Evolutionary conservation across 1,140 invertebrate genomes (phyloP), one percentile per base, ranked within the genome.

Genomic region (Ylistrum balloti): DNA sequence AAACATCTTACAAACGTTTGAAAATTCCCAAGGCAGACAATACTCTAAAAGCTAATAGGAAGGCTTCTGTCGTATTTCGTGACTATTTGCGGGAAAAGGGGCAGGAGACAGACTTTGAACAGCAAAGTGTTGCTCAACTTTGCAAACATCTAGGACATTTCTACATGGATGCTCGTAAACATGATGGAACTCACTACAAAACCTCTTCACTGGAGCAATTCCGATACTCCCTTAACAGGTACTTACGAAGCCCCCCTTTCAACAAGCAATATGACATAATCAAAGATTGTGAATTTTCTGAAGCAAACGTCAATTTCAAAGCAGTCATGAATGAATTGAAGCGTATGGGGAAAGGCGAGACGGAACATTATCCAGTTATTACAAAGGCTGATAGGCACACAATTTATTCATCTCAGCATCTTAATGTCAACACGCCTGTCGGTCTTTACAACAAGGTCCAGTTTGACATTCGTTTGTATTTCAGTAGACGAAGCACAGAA

Each of bases 391-490:
- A 91, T 28, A 86, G 56, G 13, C 17, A 34, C 0, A 87, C n/a
- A 35, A n/a, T 91, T 2, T 89, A 87, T 34, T 85, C 34, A 28
- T 38, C 56, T 7, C 56, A 74, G n/a, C 56, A 74, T 74, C 56
- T 74, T n/a, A 28, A 74, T 74, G 56, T 74, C 56, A 34, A 88
- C 20, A 90, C 88, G 56, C 90, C 92, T 17, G 20, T 32, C n/a
- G 90, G 92, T n/a, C 87, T 91, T 20, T 33, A 85, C 33, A 91
- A 91, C 34, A 91, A 90, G 48, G 89, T 92, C 20, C 89, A 91
- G 86, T 91, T 89, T 88, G 92, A 91, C n/a, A 89, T 91, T 13
- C 32, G 90, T 20, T 22, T 91, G 34, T 92, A 91, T 90, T 88
- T 92, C 74, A 91, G 33, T 89, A 85, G 86, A 33, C 33, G 56